These are phyloP conservation scores for Drosophila pseudotalamancana DNA, from an alignment of 2,888 invertebrate species.

Conservation along the genomic window DNA sequence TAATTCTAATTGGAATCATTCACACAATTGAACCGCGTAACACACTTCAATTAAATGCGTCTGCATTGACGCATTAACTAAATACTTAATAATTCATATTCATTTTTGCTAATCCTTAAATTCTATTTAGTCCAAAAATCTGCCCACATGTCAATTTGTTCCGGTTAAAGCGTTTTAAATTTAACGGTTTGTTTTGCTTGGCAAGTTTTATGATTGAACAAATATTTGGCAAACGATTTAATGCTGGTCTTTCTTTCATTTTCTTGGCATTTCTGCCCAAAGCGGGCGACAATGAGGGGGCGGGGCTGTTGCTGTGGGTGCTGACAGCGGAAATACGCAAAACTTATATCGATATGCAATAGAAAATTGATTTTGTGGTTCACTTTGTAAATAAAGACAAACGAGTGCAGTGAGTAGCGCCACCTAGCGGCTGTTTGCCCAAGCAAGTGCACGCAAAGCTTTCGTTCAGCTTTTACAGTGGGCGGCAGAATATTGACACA, in stretches of 20 bases:
- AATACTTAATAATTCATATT: neutral
- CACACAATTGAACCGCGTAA: constrained; percentile 5
- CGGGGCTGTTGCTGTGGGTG: neutral
- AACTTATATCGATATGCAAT: constrained; percentile 12
- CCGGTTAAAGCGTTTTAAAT: constrained; percentile 26
- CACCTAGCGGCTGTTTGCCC: constrained; percentile 31
- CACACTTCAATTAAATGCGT: constrained; percentile 20
- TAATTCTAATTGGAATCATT: neutral
- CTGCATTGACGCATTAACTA: constrained; percentile 13
- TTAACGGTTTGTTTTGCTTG: constrained; percentile 34
- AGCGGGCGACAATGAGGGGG: neutral
- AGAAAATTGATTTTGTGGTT: constrained; percentile 1
- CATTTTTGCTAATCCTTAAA: neutral
- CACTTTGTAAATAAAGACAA: constrained; percentile 1
- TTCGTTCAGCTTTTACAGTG: constrained; percentile 58
- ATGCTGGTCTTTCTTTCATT: constrained; percentile 10
- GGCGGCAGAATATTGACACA: constrained; percentile 16
- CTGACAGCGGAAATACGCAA: constrained; percentile 2
- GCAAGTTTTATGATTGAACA: constrained; percentile 38
- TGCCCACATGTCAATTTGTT: constrained; percentile 12
- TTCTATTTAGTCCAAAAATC: neutral
- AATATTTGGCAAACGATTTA: constrained; percentile 37
- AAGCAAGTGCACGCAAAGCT: constrained; percentile 33
- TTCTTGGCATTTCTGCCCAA: constrained; percentile 40
- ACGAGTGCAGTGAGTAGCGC: neutral